phyloP scores from a whole-genome alignment of 1,140 invertebrate genomes.

The Mizuhopecten yessoensis region DNA sequence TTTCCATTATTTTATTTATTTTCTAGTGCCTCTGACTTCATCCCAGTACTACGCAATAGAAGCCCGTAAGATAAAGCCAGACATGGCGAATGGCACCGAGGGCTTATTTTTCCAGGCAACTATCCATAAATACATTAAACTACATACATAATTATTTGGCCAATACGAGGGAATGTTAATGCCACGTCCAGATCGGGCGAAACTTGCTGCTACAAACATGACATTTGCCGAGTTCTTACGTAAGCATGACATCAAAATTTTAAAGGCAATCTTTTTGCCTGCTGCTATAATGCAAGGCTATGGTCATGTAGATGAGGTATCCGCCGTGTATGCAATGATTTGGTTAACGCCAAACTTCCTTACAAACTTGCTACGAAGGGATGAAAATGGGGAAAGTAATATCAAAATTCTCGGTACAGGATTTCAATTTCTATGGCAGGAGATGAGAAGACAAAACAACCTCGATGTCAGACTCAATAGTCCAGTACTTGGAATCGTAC shows the following conservation, averaged over 20 bases:
- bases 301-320: conserved; percentile 47
- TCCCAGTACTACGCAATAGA: neutral
- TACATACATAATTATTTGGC: conserved; percentile 45
- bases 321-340: conserved; percentile 45
- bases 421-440: conserved; percentile 30
- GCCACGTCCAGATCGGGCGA: conserved; percentile 34
- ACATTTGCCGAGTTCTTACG: conserved; percentile 44
- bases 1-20: neutral
- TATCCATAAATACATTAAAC: neutral
- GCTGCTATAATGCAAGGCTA: conserved; percentile 45
- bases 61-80: neutral
- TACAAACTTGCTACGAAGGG: neutral
- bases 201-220: neutral
- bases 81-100: neutral
- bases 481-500: neutral
- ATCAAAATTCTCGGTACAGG: conserved; percentile 2
- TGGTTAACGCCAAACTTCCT: conserved; percentile 49
- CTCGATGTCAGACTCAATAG: neutral
- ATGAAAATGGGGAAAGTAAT: neutral
- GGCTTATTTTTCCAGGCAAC: neutral
- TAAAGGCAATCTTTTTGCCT: conserved; percentile 37
- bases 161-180: conserved; percentile 43
- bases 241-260: conserved; percentile 38
- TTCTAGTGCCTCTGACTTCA: neutral
- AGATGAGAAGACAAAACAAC: conserved; percentile 43